Base-by-base conservation (phyloP, 2,113 vertebrate species). In the Numenius arquata region DNA sequence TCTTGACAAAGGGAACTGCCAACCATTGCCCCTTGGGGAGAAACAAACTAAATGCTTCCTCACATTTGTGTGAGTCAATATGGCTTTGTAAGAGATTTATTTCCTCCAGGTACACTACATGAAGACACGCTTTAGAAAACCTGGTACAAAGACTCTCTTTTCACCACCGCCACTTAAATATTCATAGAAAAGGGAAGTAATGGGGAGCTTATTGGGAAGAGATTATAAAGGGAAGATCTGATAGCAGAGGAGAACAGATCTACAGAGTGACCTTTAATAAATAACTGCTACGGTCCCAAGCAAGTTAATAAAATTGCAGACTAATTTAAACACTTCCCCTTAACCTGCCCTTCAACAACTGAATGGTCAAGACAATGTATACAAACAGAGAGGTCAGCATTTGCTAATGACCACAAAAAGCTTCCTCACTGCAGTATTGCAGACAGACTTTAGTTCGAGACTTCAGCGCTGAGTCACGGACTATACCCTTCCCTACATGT, bases 311-410 rank as follows among this genome's bases (percentile, higher is more conserved):
- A 93, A 94, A 91, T 38, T 63, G 71, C 75, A 85, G 65, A 41
- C 47, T 61, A 56, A 87, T 92, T 91, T 72, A 95, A 89, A 91
- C 89, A 92, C 94, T 83, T 95, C 72, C 84, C 67, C 47, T 80
- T 82, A 85, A 75, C 50, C 66, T 66, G 59, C 82, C 82, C 88
- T 91, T 80, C 93, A 66, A 74, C 75, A 71, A 52, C 34, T 80
- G 80, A 88, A 23, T 45, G 68, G 91, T 88, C 93, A 86, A 78
- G 86, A 26, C 63, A 83, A 18, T 30, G 78, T 87, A 89, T 40
- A 95, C 82, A 95, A 89, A 94, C 93, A 70, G 76, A 95, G 85
- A 48, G 71, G 68, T 93, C 89, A 91, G 76, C 45, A 52, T 79
- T 88, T 82, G n/a, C 41, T 94, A 72, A 94, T 53, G 91, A 36